These are phyloP conservation scores for Chondrosia reniformis DNA, from an alignment of 37 sponge, comb jelly and placozoan genomes.

Conservation along the genomic window DNA sequence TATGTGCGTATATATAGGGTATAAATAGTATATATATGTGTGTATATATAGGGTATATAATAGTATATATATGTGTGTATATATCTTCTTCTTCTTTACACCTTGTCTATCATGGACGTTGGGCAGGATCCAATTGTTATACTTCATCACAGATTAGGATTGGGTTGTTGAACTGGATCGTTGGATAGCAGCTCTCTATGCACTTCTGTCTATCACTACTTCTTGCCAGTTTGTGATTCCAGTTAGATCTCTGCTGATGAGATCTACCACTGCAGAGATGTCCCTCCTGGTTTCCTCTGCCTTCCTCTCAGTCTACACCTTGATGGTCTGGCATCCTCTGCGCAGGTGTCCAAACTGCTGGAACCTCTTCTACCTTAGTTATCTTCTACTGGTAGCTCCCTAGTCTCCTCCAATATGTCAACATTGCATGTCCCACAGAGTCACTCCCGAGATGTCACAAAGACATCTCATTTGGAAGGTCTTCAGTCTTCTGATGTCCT, in stretches of 20 bases:
- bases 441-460: not conserved
- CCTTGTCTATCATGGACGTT: not conserved
- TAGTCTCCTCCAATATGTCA: no score
- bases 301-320: not conserved
- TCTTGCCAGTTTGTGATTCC: not conserved
- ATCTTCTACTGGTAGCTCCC: not conserved
- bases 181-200: not conserved
- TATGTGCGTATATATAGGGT: no score
- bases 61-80: no score
- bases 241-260: not conserved
- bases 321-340: not conserved
- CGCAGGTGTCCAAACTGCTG: not conserved
- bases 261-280: not conserved
- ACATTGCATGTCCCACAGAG: not conserved
- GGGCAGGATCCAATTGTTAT: not conserved
- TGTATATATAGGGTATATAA: no score
- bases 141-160: no score
- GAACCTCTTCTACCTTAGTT: not conserved
- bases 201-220: not conserved
- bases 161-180: not conserved
- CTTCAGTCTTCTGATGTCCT: not conserved
- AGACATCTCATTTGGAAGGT: conserved; percentile 1
- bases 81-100: not conserved
- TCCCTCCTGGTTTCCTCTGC: not conserved
- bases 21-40: no score